A percentile compares a stretch with the other conserved stretches of the same genome.
phyloP scores from a whole-genome alignment of 2,797 vertebrate species.

The Cephalopachus bancanus region DNA sequence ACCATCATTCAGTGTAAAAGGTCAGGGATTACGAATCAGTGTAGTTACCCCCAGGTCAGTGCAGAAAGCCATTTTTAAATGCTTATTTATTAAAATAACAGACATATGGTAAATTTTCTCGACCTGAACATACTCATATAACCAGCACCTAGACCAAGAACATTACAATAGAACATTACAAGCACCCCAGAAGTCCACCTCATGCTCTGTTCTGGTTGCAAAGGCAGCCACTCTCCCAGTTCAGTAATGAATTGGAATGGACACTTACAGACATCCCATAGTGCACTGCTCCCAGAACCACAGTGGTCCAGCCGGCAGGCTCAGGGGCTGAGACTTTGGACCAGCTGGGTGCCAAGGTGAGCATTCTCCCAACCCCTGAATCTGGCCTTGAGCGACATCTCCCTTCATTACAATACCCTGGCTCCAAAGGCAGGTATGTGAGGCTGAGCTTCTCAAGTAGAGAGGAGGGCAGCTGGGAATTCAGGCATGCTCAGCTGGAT shows the following conservation, averaged over 20 bases:
- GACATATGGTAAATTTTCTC: not conserved
- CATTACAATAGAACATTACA: not conserved
- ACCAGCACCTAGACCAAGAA: not conserved
- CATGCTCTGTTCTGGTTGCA: rapidly evolving
- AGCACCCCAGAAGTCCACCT: not conserved
- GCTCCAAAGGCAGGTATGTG: rapidly evolving
- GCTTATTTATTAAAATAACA: not conserved
- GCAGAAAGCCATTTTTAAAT: not conserved
- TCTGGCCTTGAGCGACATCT: not conserved
- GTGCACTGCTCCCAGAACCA: not conserved
- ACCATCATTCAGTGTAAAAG: rapidly evolving
- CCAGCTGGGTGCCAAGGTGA: rapidly evolving
- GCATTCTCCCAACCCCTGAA: rapidly evolving
- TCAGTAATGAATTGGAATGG: rapidly evolving
- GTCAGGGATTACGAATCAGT: rapidly evolving
- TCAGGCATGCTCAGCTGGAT: not conserved
- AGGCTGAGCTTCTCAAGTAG: not conserved
- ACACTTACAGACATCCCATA: rapidly evolving
- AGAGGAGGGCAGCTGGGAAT: not conserved
- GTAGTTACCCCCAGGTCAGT: rapidly evolving
- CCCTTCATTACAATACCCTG: rapidly evolving
- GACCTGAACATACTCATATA: rapidly evolving
- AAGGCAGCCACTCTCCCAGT: rapidly evolving
- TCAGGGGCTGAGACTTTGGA: rapidly evolving
- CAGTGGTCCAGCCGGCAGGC: not conserved